Evolutionary conservation across 2,888 invertebrate species (phyloP), one percentile per base, ranked within the genome.

Genomic region (Scaptodrosophila latifasciaeformis): DNA sequence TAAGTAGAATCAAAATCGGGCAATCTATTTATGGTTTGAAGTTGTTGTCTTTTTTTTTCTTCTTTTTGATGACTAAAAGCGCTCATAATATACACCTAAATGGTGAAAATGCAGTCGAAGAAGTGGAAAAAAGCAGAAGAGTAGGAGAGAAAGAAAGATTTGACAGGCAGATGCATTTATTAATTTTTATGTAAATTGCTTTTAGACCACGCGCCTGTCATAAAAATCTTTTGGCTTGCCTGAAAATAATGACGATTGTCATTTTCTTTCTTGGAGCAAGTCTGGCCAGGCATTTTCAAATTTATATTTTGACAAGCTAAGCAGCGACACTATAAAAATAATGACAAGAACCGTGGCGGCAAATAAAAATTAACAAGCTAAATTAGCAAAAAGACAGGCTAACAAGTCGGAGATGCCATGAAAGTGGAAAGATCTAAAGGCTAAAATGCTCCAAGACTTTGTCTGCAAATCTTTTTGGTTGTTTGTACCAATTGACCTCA

Each of bases 121-220:
- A n/a, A n/a, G n/a, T n/a, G n/a, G n/a, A n/a, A n/a, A n/a, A n/a
- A n/a, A n/a, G n/a, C n/a, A n/a, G n/a, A n/a, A n/a, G n/a, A n/a
- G n/a, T n/a, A n/a, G n/a, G n/a, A n/a, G n/a, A n/a, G n/a, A n/a
- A n/a, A n/a, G n/a, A n/a, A 47, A 58, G 34, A 56, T 56, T 51
- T 59, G 60, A 24, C 24, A 24, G 24, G 50, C 61, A 69, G 65
- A 70, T 76, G 65, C 64, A 74, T 70, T 77, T 72, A 72, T 72
- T 68, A 66, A 74, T 62, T 70, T 57, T 60, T 60, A 60, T 72
- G 65, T 58, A 58, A 70, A 37, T 64, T 72, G 70, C 50, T 29
- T 31, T 46, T 40, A 52, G 39, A 66, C 65, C 71, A 76, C 70
- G 74, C 77, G 77, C 48, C 53, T 29, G 19, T 66, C 72, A 68